These are phyloP conservation scores for Etheostoma cragini DNA, from an alignment of 2,113 vertebrate genomes.

Conservation along the genomic window DNA sequence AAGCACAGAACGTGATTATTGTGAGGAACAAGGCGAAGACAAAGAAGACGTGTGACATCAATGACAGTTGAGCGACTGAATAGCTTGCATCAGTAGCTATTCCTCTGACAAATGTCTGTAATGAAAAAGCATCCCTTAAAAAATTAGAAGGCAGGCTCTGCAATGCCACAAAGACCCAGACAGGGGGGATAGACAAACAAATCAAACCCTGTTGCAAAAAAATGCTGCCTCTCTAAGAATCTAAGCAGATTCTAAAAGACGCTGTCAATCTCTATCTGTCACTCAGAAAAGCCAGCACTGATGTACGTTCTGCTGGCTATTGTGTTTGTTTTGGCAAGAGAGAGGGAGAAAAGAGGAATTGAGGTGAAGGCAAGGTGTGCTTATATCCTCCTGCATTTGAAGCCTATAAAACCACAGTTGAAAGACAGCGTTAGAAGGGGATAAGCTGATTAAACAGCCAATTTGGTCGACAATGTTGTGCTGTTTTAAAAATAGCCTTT, in stretches of 20 bases:
- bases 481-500: conserved; percentile 66
- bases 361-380: not conserved
- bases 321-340: not conserved
- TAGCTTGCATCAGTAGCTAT: conserved; percentile 36
- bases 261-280: conserved; percentile 46
- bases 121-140: conserved; percentile 27
- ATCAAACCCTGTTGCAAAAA: conserved; percentile 48
- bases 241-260: conserved; percentile 41
- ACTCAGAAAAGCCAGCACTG: conserved; percentile 19
- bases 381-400: conserved; percentile 5
- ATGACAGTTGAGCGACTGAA: conserved; percentile 47
- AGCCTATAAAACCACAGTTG: not conserved
- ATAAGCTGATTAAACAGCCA: conserved; percentile 44
- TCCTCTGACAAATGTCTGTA: conserved; percentile 51
- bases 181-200: conserved; percentile 44
- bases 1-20: not conserved
- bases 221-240: conserved; percentile 20
- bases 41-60: conserved; percentile 32
- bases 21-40: conserved; percentile 14
- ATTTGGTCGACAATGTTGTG: conserved; percentile 44
- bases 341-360: conserved; percentile 3
- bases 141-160: not conserved
- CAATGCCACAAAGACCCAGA: conserved; percentile 51
- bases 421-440: conserved; percentile 8
- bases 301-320: conserved; percentile 16